Conservation (phyloP, 2,113 vertebrate genomes). For the Taxidea taxus region DNA sequence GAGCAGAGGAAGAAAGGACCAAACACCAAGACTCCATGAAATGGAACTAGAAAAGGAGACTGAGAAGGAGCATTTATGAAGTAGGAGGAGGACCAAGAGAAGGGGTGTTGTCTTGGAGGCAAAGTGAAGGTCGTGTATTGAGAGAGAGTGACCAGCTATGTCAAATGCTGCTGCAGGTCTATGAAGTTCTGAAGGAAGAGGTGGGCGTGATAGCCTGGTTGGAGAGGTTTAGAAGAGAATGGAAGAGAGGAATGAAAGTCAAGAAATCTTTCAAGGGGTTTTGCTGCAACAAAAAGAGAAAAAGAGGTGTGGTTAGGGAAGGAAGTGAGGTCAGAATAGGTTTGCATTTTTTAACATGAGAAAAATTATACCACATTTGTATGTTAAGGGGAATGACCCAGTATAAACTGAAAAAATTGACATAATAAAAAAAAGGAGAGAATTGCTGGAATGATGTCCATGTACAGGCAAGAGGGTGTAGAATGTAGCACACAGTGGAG, state of each 20-base stretch:
- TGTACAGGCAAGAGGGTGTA: neutral
- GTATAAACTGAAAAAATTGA: neutral
- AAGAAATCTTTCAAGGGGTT: neutral
- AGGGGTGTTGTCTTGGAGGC: neutral
- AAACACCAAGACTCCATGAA: neutral
- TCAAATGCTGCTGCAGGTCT: neutral
- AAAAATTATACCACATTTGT: conserved; percentile 19
- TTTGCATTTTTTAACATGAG: conserved; percentile 12
- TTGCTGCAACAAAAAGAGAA: neutral
- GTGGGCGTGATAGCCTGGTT: neutral
- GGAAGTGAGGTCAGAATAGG: neutral
- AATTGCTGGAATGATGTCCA: neutral
- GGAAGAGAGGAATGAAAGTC: neutral
- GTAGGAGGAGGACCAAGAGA: neutral
- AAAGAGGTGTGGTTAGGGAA: neutral
- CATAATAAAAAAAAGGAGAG: neutral
- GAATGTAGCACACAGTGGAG: neutral
- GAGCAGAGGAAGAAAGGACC: neutral
- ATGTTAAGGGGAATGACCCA: neutral
- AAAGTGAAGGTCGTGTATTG: neutral
- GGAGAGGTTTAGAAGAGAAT: neutral
- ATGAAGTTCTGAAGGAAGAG: neutral
- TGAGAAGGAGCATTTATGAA: neutral
- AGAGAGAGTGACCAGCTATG: neutral
- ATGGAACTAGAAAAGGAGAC: neutral